Conservation (phyloP, 1,140 invertebrate species). For the Habropoda laboriosa region DNA sequence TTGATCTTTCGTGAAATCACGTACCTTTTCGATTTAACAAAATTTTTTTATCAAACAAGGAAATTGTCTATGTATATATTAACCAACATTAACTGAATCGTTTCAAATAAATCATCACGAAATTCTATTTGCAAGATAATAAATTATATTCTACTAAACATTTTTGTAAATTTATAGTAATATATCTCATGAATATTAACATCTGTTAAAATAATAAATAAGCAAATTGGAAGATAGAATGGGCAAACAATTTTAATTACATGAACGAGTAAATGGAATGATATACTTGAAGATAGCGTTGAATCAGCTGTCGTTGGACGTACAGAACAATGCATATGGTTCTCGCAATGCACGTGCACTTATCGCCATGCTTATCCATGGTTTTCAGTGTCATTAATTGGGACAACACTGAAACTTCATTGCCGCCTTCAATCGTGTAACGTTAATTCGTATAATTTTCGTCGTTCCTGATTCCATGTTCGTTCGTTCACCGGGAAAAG, state of each 20-base stretch:
- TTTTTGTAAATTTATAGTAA: not conserved
- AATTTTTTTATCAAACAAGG: not conserved
- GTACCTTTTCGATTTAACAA: too few relatives aligned
- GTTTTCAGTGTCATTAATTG: constrained; percentile 28
- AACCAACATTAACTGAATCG: too few relatives aligned
- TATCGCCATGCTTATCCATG: constrained; percentile 3
- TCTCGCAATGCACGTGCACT: constrained; percentile 21
- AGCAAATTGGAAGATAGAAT: not conserved
- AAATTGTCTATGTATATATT: not conserved
- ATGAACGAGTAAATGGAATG: not conserved
- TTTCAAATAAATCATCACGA: not conserved
- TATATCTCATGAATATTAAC: too few relatives aligned
- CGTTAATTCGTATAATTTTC: not conserved
- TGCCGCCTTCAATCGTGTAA: not conserved
- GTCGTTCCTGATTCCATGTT: too few relatives aligned
- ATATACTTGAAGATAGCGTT: not conserved
- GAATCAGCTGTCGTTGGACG: not conserved
- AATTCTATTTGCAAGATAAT: not conserved
- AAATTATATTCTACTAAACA: not conserved
- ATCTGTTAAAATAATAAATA: not conserved
- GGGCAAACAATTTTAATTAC: not conserved
- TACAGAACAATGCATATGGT: not conserved
- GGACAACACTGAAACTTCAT: not conserved
- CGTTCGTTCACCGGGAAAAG: constrained; percentile 25
- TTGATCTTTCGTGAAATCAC: not conserved